Evolutionary conservation across 2,888 invertebrate genomes (phyloP).

Genomic region (Bhutanitis thaidina): DNA sequence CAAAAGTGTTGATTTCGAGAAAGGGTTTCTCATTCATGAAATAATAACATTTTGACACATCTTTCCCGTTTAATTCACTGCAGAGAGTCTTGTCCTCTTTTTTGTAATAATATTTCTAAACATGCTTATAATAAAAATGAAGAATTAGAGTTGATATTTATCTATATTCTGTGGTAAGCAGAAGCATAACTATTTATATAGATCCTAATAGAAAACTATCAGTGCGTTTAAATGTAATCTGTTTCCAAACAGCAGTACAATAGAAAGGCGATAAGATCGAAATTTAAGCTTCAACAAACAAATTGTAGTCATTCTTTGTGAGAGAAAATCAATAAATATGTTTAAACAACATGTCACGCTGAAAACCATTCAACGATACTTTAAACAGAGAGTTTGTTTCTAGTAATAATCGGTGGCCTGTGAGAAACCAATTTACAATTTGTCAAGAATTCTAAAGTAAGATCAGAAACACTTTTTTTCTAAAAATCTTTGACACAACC

Average conservation of each 20-base stretch:
- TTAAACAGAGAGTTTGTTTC: slow-evolving; percentile 64
- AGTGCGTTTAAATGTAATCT: slow-evolving; percentile 47
- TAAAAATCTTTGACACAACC: too few relatives aligned
- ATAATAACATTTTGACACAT: slow-evolving; percentile 7
- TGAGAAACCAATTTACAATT: not conserved
- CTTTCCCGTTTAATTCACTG: not conserved
- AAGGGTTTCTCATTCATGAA: slow-evolving; percentile 3
- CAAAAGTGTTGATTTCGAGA: slow-evolving; percentile 12
- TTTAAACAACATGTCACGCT: slow-evolving; percentile 74
- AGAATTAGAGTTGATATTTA: slow-evolving; percentile 21
- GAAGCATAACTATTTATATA: slow-evolving; percentile 32
- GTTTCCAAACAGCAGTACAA: slow-evolving; percentile 54
- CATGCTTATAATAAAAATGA: slow-evolving; percentile 15
- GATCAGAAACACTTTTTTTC: too few relatives aligned
- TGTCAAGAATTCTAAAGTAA: too few relatives aligned
- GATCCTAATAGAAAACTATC: slow-evolving; percentile 42
- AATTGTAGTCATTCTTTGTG: slow-evolving; percentile 58
- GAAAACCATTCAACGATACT: slow-evolving; percentile 27
- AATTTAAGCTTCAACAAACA: slow-evolving; percentile 58
- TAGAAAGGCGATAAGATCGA: slow-evolving; percentile 64
- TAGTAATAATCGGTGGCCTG: slow-evolving; percentile 11
- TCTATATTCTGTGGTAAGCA: slow-evolving; percentile 22
- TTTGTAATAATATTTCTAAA: slow-evolving; percentile 19
- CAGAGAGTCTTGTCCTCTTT: slow-evolving; percentile 9
- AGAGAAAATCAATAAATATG: slow-evolving; percentile 52